Evolutionary conservation across 2,113 vertebrate genomes (phyloP).

Genomic region (Eudyptes chrysolophus): DNA sequence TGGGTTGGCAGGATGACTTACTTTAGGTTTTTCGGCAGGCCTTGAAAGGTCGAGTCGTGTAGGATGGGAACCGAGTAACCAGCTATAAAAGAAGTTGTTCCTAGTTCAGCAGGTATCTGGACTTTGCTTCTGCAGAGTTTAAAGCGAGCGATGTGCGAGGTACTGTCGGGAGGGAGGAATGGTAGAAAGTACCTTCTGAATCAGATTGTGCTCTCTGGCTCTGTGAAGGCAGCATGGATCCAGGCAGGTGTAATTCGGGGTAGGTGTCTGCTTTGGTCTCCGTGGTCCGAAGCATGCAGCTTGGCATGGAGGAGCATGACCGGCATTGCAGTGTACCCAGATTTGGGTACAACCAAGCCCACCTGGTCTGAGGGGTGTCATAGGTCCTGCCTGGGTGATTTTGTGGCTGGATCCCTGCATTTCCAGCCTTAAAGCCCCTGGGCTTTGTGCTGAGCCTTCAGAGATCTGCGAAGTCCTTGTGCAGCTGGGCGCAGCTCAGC

Average conservation of each 20-base stretch:
- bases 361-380: background rate
- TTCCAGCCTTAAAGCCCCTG: background rate
- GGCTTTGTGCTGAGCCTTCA: background rate
- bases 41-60: background rate
- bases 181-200: background rate
- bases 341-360: background rate
- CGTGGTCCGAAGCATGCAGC: background rate
- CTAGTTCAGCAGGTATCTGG: background rate
- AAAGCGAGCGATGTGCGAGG: background rate
- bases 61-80: background rate
- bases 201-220: background rate
- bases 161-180: background rate
- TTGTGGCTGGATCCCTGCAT: background rate
- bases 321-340: background rate
- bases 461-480: background rate
- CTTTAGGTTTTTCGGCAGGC: background rate
- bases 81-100: background rate
- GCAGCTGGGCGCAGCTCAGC: background rate
- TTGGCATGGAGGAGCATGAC: background rate
- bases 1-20: background rate
- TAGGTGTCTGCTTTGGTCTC: background rate
- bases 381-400: background rate
- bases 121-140: background rate
- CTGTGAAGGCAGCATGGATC: background rate
- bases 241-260: background rate